phyloP scores from a whole-genome alignment of 2,113 vertebrate genomes.

The Trachemys scripta region DNA sequence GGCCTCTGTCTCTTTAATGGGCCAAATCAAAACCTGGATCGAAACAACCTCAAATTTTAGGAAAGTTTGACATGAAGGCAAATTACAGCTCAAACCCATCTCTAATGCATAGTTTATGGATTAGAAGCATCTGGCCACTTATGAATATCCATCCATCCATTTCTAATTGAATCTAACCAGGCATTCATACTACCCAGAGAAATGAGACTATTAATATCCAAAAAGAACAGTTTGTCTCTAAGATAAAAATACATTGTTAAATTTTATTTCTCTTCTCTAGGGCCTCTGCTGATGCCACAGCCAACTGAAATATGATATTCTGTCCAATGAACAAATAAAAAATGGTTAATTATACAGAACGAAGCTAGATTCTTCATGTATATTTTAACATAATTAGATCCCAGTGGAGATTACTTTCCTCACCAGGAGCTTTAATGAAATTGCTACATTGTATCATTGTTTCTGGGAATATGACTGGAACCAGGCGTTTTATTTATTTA shows the following conservation, averaged over 20 bases:
- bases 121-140: background rate
- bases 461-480: background rate
- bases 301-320: fast-evolving
- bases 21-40: background rate
- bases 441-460: fast-evolving
- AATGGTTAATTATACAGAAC: background rate
- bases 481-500: background rate
- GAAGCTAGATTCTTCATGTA: background rate
- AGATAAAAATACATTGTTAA: background rate
- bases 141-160: background rate
- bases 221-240: background rate
- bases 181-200: background rate
- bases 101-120: background rate
- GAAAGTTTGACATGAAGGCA: background rate
- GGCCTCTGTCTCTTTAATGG: background rate
- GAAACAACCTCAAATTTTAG: background rate
- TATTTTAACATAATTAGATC: background rate
- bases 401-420: background rate
- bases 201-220: background rate
- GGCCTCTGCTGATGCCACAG: background rate
- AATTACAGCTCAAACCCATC: background rate
- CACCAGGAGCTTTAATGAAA: background rate
- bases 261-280: background rate
- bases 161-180: background rate
- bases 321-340: background rate